These are phyloP conservation scores for Dicrurus megarhynchus DNA, from an alignment of 2,113 vertebrate genomes.

Conservation along the genomic window DNA sequence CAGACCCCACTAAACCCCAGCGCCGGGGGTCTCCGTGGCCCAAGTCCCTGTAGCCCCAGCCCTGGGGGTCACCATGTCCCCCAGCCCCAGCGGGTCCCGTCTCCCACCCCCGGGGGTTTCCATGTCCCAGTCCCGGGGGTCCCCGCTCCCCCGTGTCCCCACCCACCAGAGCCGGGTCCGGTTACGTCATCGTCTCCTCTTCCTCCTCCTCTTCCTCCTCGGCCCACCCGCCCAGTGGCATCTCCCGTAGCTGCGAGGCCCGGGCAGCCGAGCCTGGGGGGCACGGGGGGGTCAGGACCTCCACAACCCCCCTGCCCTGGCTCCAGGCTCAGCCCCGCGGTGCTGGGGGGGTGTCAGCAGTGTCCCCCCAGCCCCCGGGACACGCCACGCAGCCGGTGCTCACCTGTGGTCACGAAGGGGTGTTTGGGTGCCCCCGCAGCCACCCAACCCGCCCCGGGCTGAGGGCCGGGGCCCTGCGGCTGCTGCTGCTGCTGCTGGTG, in stretches of 20 bases:
- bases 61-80: background rate
- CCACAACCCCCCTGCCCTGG: background rate
- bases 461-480: background rate
- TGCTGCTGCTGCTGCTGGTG: slow-evolving; percentile 50
- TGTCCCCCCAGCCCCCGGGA: slow-evolving; percentile 31
- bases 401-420: background rate
- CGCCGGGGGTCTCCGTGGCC: background rate
- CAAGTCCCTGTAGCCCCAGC: background rate
- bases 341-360: slow-evolving; percentile 75
- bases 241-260: slow-evolving; percentile 54
- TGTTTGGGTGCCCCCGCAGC: background rate
- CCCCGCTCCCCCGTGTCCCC: background rate
- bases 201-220: slow-evolving; percentile 73
- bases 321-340: slow-evolving; percentile 80
- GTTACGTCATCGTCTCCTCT: background rate
- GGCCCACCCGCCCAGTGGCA: slow-evolving; percentile 91
- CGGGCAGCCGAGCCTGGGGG: background rate
- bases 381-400: fast-evolving
- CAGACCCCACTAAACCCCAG: background rate
- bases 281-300: background rate
- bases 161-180: background rate
- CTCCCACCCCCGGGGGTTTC: background rate
- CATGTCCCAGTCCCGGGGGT: background rate
- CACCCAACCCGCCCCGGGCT: background rate
- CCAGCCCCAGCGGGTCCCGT: fast-evolving